Percentiles rank a stretch among this genome's conserved stretches.
Evolutionary conservation across 2,888 invertebrate species (phyloP).

Genomic region (Pristionchus fissidentatus): DNA sequence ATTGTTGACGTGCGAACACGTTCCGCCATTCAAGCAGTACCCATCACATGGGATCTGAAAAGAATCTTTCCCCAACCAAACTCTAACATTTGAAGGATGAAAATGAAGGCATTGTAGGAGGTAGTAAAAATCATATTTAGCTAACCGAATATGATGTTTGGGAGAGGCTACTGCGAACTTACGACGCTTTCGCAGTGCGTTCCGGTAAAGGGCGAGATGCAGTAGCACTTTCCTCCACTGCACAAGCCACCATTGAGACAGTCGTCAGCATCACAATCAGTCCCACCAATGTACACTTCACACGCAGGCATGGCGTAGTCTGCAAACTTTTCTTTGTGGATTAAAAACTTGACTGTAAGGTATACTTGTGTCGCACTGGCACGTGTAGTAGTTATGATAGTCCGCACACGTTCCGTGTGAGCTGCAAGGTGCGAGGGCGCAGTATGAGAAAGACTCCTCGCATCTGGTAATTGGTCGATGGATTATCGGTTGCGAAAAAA

Average conservation of each 20-base stretch:
- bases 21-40: conserved; percentile 8
- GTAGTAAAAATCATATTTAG: background rate
- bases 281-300: background rate
- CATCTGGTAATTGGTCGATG: background rate
- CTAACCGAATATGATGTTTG: background rate
- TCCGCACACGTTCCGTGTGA: background rate
- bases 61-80: background rate
- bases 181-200: conserved; percentile 2
- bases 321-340: background rate
- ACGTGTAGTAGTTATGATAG: background rate
- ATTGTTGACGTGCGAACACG: background rate
- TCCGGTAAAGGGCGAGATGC: background rate
- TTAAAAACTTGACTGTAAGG: too few species aligned
- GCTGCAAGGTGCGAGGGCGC: background rate
- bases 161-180: background rate
- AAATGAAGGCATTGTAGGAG: background rate
- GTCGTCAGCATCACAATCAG: background rate
- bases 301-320: conserved; percentile 4
- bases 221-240: background rate
- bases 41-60: background rate
- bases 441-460: background rate
- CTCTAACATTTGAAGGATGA: too few species aligned
- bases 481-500: too few species aligned
- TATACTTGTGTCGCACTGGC: background rate
- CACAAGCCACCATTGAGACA: conserved; percentile 22